phyloP scores from a whole-genome alignment of 2,797 vertebrate species.

The Melopsittacus undulatus region DNA sequence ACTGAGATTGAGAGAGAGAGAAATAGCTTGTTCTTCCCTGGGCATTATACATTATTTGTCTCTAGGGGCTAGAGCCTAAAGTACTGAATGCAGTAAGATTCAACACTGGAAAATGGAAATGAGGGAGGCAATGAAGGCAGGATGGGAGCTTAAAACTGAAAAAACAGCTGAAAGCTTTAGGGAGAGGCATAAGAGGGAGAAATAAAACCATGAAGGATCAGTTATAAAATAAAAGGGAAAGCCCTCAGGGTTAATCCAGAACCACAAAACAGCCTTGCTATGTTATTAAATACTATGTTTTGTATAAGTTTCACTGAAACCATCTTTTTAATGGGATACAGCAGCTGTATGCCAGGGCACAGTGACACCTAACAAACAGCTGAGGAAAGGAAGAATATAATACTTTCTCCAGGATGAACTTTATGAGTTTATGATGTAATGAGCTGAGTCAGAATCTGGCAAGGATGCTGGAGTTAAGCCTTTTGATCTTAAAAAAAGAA shows the following conservation, averaged over 20 bases:
- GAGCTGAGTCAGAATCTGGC: slow-evolving; percentile 16
- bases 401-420: slow-evolving; percentile 22
- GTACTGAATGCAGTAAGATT: not conserved
- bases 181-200: not conserved
- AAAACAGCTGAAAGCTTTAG: slow-evolving; percentile 12
- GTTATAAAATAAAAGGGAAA: slow-evolving; percentile 12
- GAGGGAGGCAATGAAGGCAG: not conserved
- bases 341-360: not conserved
- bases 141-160: not conserved
- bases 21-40: not conserved
- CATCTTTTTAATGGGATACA: not conserved
- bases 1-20: not conserved
- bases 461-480: not conserved
- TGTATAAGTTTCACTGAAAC: slow-evolving; percentile 1
- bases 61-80: not conserved
- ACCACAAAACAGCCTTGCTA: not conserved
- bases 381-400: slow-evolving; percentile 25
- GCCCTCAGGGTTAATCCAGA: slow-evolving; percentile 7
- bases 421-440: slow-evolving; percentile 18
- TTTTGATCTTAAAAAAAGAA: not conserved
- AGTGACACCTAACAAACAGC: slow-evolving; percentile 28
- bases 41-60: not conserved
- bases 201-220: not conserved
- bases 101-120: not conserved
- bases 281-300: not conserved